Conservation (phyloP, 2,888 invertebrate genomes). For the Pocota personata region DNA sequence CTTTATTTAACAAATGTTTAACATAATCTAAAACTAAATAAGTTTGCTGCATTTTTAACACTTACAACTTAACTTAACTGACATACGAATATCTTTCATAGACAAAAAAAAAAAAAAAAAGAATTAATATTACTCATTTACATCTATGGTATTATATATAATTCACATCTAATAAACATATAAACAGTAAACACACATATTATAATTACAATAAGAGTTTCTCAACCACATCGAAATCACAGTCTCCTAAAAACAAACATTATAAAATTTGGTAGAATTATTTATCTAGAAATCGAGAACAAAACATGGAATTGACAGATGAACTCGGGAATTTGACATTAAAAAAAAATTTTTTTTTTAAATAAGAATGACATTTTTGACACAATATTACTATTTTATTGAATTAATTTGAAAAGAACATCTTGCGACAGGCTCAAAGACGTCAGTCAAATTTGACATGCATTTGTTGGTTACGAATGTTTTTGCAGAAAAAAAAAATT, state of each 20-base stretch:
- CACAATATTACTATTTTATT: too few species aligned
- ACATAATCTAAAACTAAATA: conserved; percentile 23
- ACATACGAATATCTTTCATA: conserved; percentile 2
- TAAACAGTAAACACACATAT: conserved; percentile 28
- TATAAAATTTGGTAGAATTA: conserved; percentile 8
- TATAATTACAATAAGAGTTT: conserved; percentile 19
- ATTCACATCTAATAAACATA: conserved; percentile 32
- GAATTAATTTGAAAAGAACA: too few species aligned
- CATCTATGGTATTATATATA: conserved; percentile 9
- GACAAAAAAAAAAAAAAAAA: background rate
- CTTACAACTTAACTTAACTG: conserved; percentile 6
- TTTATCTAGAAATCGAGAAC: background rate
- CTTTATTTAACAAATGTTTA: background rate
- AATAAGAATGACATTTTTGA: too few species aligned
- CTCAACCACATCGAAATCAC: conserved; percentile 81
- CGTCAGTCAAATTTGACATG: too few species aligned
- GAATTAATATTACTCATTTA: conserved; percentile 18
- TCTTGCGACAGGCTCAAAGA: too few species aligned
- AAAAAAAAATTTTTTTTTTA: background rate
- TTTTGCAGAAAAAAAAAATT: too few species aligned
- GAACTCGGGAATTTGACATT: background rate
- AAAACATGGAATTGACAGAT: background rate
- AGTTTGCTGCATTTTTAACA: conserved; percentile 35
- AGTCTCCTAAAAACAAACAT: conserved; percentile 77
- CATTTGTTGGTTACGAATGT: too few species aligned